Evolutionary conservation across 2,797 vertebrate species (phyloP).

Genomic region (Myotis planiceps): DNA sequence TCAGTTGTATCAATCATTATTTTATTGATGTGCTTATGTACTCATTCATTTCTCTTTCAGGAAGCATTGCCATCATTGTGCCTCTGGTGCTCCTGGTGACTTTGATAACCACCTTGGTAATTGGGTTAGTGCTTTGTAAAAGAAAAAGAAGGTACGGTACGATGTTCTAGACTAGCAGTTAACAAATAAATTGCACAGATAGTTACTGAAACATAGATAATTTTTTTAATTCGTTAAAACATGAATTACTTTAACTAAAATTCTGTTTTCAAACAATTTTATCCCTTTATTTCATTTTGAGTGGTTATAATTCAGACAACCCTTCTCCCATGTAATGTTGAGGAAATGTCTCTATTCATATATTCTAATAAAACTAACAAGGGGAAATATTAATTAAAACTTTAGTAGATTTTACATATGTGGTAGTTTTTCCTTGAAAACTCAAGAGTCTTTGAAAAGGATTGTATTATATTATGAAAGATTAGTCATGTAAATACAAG

Average conservation of each 20-base stretch:
- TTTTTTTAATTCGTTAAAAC: background rate
- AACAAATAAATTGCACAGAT: background rate
- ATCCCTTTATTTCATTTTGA: background rate
- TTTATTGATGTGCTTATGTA: background rate
- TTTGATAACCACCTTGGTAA: conserved; percentile 95
- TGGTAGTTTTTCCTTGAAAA: background rate
- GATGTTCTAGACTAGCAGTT: background rate
- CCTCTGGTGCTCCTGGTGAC: conserved; percentile 97
- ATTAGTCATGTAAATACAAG: background rate
- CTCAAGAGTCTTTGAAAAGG: background rate
- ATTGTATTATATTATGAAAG: background rate
- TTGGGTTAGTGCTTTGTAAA: conserved; percentile 96
- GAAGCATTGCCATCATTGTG: conserved; percentile 98
- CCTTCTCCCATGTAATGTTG: background rate
- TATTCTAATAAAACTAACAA: background rate
- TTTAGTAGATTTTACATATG: background rate
- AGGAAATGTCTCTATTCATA: background rate
- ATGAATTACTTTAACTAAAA: background rate
- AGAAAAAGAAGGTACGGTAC: conserved; percentile 93
- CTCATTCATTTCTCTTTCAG: conserved; percentile 85
- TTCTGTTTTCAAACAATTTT: background rate
- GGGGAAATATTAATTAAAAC: background rate
- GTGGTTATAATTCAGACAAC: background rate
- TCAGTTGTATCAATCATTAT: background rate
- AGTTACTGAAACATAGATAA: background rate